A percentile compares a stretch with the other conserved stretches of the same genome.
Evolutionary conservation across 2,888 invertebrate species (phyloP).

Genomic region (Cerceris rybyensis): DNA sequence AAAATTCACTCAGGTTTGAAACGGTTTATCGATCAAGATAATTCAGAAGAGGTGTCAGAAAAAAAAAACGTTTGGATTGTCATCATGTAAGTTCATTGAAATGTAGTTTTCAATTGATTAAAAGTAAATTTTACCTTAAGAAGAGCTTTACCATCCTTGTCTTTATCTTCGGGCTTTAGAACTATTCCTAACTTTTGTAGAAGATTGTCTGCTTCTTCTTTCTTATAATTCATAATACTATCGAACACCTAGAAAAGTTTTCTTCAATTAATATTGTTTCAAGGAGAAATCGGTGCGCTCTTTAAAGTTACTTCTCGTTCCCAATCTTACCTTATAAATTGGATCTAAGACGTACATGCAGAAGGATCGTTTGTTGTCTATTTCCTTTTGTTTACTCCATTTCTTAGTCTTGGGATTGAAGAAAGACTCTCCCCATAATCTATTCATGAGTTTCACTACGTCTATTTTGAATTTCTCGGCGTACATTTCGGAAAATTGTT

Average conservation of each 20-base stretch:
- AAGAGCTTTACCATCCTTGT: conserved; percentile 97
- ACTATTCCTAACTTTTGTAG: conserved; percentile 95
- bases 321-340: conserved; percentile 93
- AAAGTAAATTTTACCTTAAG: conserved; percentile 87
- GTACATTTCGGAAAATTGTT: conserved; percentile 99
- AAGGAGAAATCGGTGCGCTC: background rate
- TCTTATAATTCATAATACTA: conserved; percentile 95
- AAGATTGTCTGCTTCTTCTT: conserved; percentile 94
- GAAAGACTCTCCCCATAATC: conserved; percentile 99
- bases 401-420: conserved; percentile 99
- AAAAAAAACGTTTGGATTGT: conserved; percentile 68
- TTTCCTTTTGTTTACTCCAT: conserved; percentile 96
- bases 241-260: conserved; percentile 85
- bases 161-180: conserved; percentile 96
- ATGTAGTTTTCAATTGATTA: too few species aligned
- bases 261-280: conserved; percentile 4
- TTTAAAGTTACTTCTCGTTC: background rate
- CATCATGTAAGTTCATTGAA: conserved; percentile 64
- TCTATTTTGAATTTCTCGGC: conserved; percentile 99
- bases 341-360: conserved; percentile 99
- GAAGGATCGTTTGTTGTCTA: conserved; percentile 98
- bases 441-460: conserved; percentile 97
- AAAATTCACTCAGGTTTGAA: conserved; percentile 63
- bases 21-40: conserved; percentile 70
- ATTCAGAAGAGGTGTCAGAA: conserved; percentile 81